Evolutionary conservation across 2,113 vertebrate species (phyloP), one percentile per base, ranked within the genome.

Genomic region (Catharus bicknelli): DNA sequence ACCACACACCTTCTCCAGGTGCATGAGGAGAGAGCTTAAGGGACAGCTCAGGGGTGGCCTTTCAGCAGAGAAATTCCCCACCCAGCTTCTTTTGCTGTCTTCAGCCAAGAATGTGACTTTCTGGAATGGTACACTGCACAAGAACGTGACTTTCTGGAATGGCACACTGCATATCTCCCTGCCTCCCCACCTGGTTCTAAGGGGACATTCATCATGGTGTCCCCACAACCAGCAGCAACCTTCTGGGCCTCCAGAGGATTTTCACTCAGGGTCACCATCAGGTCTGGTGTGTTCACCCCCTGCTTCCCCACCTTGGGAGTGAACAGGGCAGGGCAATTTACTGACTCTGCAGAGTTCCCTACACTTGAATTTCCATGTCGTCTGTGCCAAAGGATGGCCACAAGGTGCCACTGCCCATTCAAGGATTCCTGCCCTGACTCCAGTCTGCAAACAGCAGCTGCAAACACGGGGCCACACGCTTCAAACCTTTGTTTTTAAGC

Each of bases 401-500:
- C 42, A 54, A 32, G 0, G 1, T 70, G 34, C 55, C 4, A 2
- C 40, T 59, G 23, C 50, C 45, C 42, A 11, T 47, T 69, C 50
- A 51, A 78, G 69, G 23, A n/a, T 36, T 69, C 70, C 63, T 58
- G 58, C 1, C 3, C 54, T 76, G n/a, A 70, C 27, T 85, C 53
- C 2, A 0, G 22, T 36, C 58, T 84, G 62, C 69, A 57, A 69
- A 66, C 45, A 66, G 13, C 1, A 68, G 40, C 68, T 59, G 73
- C 57, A 67, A 76, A 84, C 53, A 17, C 0, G 0, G 32, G 85
- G 78, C 34, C 25, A 51, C 57, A 13, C 0, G 0, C 53, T 23
- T 74, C 80, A 97, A 97, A 97, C 97, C 97, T 98, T 98, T 98
- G 95, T 97, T 98, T 98, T 98, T 97, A 98, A 66, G 83, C 82